Percentiles rank a stretch among this genome's conserved stretches.
phyloP scores from a whole-genome alignment of 2,888 invertebrate genomes.

The Beris morrisii region DNA sequence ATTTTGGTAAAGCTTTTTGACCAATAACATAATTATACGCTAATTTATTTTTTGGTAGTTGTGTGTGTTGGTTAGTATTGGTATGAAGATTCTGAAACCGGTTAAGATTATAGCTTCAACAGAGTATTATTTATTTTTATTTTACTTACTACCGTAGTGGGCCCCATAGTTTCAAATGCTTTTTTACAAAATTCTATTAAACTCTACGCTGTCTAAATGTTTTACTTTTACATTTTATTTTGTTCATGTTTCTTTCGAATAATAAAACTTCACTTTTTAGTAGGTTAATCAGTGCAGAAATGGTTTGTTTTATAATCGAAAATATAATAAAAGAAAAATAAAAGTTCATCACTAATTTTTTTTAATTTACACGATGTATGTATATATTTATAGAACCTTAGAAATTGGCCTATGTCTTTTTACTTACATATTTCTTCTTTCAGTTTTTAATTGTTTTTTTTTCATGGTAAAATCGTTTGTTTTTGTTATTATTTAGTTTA shows the following conservation, averaged over 20 bases:
- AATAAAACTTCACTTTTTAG: slow-evolving; percentile 34
- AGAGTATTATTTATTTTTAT: slow-evolving; percentile 1
- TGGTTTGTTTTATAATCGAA: neutral
- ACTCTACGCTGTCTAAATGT: slow-evolving; percentile 4
- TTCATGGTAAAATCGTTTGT: slow-evolving; percentile 40
- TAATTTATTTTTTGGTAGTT: no score
- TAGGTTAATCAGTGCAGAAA: slow-evolving; percentile 10
- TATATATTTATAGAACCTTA: slow-evolving; percentile 36
- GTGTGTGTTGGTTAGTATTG: neutral
- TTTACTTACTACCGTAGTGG: slow-evolving; percentile 22
- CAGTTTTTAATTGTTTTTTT: slow-evolving; percentile 22
- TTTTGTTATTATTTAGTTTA: slow-evolving; percentile 7
- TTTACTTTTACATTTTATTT: slow-evolving; percentile 20
- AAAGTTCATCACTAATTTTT: slow-evolving; percentile 1
- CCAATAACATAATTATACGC: no score
- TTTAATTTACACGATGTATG: slow-evolving; percentile 26
- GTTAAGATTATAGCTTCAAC: slow-evolving; percentile 9
- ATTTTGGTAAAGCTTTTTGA: no score
- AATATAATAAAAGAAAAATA: no score
- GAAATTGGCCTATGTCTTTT: slow-evolving; percentile 38
- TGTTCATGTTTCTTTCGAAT: slow-evolving; percentile 32
- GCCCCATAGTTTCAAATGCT: slow-evolving; percentile 29
- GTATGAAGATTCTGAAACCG: slow-evolving; percentile 24
- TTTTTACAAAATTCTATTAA: neutral
- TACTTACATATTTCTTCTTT: slow-evolving; percentile 34